Conservation (phyloP, 92 coral and sea anemone genomes). For the Paramuricea clavata region DNA sequence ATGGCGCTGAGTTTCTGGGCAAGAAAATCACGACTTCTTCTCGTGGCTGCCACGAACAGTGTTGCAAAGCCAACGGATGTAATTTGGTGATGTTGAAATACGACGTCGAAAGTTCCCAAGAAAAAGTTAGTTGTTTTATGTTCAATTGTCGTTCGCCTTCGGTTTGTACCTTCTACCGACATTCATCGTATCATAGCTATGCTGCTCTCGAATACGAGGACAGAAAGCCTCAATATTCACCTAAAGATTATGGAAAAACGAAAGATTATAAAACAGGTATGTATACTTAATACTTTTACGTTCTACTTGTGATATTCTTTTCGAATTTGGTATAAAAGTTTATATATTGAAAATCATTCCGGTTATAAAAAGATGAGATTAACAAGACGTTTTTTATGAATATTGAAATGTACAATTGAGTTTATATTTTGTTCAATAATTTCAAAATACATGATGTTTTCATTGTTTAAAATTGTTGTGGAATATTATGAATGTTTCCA, state of each 20-base stretch:
- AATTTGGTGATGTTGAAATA: conserved; percentile 81
- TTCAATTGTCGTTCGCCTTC: conserved; percentile 82
- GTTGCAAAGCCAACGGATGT: conserved; percentile 71
- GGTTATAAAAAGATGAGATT: neutral
- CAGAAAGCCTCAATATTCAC: neutral
- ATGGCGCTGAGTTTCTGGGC: conserved; percentile 73
- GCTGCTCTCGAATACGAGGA: conserved; percentile 4
- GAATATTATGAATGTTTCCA: neutral
- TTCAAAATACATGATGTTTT: neutral
- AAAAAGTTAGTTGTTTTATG: conserved; percentile 73
- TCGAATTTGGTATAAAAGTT: neutral
- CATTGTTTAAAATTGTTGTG: neutral
- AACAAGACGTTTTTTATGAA: neutral
- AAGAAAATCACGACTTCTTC: conserved; percentile 52
- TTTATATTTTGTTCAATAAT: neutral
- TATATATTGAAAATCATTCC: neutral
- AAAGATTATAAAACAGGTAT: neutral
- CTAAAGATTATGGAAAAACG: neutral
- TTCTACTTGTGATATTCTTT: too few relatives aligned
- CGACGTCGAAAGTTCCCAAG: conserved; percentile 3
- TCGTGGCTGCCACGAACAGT: conserved; percentile 73
- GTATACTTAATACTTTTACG: too few relatives aligned
- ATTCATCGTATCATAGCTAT: conserved; percentile 13
- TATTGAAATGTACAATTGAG: neutral
- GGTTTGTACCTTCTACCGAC: conserved; percentile 69